phyloP scores from a whole-genome alignment of 2,113 vertebrate genomes.

The Indri indri region DNA sequence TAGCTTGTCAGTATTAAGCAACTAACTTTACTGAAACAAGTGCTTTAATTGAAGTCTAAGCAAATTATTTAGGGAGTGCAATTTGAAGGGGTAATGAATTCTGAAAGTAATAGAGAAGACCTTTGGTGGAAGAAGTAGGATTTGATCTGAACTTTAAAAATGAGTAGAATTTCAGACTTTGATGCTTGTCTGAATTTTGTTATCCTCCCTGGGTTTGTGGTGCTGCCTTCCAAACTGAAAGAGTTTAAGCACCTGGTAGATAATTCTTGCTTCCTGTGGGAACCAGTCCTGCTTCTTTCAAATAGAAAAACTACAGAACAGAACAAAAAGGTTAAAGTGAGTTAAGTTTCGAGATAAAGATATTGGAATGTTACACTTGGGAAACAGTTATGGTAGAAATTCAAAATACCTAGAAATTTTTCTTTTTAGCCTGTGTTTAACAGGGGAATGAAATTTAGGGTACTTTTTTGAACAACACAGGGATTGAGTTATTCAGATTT shows the following conservation, averaged over 20 bases:
- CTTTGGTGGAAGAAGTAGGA: not conserved
- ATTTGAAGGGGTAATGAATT: not conserved
- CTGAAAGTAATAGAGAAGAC: not conserved
- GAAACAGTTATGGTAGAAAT: not conserved
- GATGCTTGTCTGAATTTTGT: not conserved
- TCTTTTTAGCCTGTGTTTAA: not conserved
- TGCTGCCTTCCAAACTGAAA: not conserved
- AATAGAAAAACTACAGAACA: not conserved
- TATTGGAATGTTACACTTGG: not conserved
- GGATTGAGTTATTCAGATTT: not conserved
- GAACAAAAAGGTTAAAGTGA: not conserved
- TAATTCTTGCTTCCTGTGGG: not conserved
- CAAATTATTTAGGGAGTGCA: not conserved
- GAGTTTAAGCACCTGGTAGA: not conserved
- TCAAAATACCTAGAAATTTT: not conserved
- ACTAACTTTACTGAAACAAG: conserved; percentile 4
- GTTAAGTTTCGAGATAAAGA: conserved; percentile 1
- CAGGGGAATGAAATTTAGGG: not conserved
- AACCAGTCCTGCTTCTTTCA: not conserved
- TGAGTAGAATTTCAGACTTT: not conserved
- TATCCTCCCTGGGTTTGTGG: not conserved
- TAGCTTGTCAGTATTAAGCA: not conserved
- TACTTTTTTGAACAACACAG: not conserved
- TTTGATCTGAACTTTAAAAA: conserved; percentile 21
- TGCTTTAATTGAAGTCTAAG: not conserved